Base-by-base conservation (phyloP, 2,113 vertebrate species). In the Toxotes jaculatrix region DNA sequence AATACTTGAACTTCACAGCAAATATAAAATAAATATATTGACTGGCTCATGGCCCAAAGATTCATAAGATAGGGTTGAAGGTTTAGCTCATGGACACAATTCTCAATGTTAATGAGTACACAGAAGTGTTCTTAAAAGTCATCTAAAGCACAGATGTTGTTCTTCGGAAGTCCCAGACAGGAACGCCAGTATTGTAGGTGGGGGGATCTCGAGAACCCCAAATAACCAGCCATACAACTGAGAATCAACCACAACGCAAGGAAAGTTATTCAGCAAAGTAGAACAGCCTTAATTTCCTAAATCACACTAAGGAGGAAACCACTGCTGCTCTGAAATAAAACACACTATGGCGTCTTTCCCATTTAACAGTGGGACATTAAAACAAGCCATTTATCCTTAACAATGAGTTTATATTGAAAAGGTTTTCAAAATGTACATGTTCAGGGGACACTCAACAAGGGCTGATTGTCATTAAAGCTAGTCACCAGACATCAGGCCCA, bases 41-140 rank as follows among this genome's bases (percentile, higher is more conserved):
- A 62, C 64, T 84, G 60, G 34, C 57, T 85, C 78, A 8, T 79
- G 59, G 55, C 65, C 74, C 86, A 84, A 80, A 65, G 11, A 45
- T 74, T 62, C 7, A 67, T 1, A 56, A 47, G 40, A 53, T 6
- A 47, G 57, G 23, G 67, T 66, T 68, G 64, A 60, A 74, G 66
- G 62, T 82, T 65, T 3, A 79, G 59, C 61, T 77, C 38, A 70
- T 74, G 45, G 55, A 77, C 45, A 82, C 4, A 65, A 64, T 21
- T 64, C 31, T 73, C n/a, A 76, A 49, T 63, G 34, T 73, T 32
- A 40, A 45, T 72, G 6, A 71, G 34, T 68, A 49, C 61, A 79
- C 10, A 68, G n/a, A 79, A 51, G 56, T 74, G 73, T 31, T 67
- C 36, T 57, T 74, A 34, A 77, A 47, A n/a, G 13, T 70, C 40